Conservation (phyloP, 1,140 invertebrate genomes). For the Mactra quadrangularis region DNA sequence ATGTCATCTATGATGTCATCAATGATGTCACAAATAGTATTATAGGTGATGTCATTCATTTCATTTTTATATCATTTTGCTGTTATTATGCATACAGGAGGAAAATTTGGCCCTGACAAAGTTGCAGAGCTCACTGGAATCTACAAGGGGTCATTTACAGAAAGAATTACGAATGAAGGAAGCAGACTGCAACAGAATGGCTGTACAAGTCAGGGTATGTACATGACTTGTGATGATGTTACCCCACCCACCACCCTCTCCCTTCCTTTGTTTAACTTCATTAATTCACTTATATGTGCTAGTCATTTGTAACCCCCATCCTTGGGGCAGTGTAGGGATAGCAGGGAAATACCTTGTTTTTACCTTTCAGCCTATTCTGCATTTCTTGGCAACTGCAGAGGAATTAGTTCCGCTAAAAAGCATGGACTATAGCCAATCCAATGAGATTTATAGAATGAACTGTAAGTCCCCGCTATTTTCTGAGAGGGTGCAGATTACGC, state of each 20-base stretch:
- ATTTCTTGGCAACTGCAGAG: too few species aligned
- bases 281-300: too few species aligned
- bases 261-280: background rate
- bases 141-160: conserved; percentile 82
- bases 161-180: conserved; percentile 82
- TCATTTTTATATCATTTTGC: too few species aligned
- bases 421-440: too few species aligned
- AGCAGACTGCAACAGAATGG: conserved; percentile 83
- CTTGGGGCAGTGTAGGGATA: too few species aligned
- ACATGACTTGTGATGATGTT: background rate
- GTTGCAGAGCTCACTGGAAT: conserved; percentile 81
- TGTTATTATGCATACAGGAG: conserved; percentile 69
- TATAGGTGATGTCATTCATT: conserved; percentile 32
- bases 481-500: too few species aligned
- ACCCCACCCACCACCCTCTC: background rate
- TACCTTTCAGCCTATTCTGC: too few species aligned
- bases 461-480: too few species aligned
- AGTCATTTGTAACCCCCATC: too few species aligned
- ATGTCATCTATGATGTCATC: conserved; percentile 14
- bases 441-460: too few species aligned
- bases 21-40: background rate
- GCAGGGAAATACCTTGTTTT: too few species aligned
- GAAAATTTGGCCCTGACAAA: conserved; percentile 78
- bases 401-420: too few species aligned
- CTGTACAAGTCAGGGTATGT: conserved; percentile 82